Percentiles rank a stretch among this genome's conserved stretches.
These are phyloP conservation scores for Ianthella basta DNA, from an alignment of 37 sponge, comb jelly and placozoan genomes.

Conservation along the genomic window DNA sequence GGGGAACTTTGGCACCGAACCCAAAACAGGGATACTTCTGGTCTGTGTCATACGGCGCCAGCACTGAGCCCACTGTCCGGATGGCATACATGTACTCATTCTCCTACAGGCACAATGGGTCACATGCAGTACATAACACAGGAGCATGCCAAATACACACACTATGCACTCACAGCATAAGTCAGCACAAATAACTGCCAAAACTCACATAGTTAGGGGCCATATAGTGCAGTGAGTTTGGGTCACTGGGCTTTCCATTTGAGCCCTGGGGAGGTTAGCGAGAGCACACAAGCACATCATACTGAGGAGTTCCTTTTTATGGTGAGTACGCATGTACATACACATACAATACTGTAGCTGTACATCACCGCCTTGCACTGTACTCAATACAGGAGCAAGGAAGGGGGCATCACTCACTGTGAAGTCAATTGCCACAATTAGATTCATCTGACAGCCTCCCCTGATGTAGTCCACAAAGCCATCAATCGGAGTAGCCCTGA, in stretches of 20 bases:
- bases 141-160: no score
- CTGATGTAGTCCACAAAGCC: slow-evolving; percentile 83
- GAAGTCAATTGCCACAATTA: slow-evolving; percentile 83
- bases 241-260: slow-evolving; percentile 72
- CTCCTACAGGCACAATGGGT: not conserved
- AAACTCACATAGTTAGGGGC: slow-evolving; percentile 51
- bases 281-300: not conserved
- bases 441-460: slow-evolving; percentile 84
- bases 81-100: slow-evolving; percentile 47
- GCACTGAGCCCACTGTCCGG: slow-evolving; percentile 42
- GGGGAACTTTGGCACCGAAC: slow-evolving; percentile 54
- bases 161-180: no score
- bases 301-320: not conserved
- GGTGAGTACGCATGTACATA: not conserved
- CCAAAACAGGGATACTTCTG: slow-evolving; percentile 40
- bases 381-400: not conserved
- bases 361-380: not conserved
- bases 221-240: slow-evolving; percentile 75
- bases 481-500: slow-evolving; percentile 65
- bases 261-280: slow-evolving; percentile 56
- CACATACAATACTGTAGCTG: no score
- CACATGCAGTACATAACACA: no score
- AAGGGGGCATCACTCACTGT: slow-evolving; percentile 53
- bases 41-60: slow-evolving; percentile 53
- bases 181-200: no score